phyloP scores from a whole-genome alignment of 1,140 invertebrate genomes.

The Dendroctonus valens region DNA sequence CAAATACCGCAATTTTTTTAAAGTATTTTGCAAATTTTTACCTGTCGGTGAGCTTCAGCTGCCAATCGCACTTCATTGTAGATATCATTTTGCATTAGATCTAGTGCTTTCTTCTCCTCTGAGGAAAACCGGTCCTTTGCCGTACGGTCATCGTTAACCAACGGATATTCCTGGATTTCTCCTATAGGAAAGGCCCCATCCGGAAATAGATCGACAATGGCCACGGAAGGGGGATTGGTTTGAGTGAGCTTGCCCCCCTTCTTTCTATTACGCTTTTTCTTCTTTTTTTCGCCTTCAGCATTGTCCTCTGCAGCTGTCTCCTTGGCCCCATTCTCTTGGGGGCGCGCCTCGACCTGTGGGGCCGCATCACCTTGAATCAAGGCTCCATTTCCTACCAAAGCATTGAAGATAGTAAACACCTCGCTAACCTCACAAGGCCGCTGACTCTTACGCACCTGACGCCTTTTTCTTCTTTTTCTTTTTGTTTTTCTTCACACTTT shows the following conservation, averaged over 20 bases:
- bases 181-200: conserved; percentile 79
- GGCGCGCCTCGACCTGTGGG: conserved; percentile 29
- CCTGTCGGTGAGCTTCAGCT: conserved; percentile 95
- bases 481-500: conserved; percentile 63
- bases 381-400: conserved; percentile 13
- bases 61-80: conserved; percentile 94
- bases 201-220: conserved; percentile 81
- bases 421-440: neutral
- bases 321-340: conserved; percentile 30
- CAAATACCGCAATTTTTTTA: neutral
- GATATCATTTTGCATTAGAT: conserved; percentile 81
- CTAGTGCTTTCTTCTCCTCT: conserved; percentile 86
- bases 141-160: conserved; percentile 72
- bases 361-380: conserved; percentile 35
- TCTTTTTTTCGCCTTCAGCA: conserved; percentile 57
- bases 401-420: conserved; percentile 7
- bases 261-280: conserved; percentile 57
- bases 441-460: conserved; percentile 30
- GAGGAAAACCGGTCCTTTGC: conserved; percentile 84
- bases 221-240: conserved; percentile 82
- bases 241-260: conserved; percentile 58
- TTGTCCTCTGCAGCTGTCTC: conserved; percentile 49
- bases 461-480: conserved; percentile 60
- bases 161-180: conserved; percentile 75
- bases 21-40: conserved; percentile 33